These are phyloP conservation scores for Tyrannus savana DNA, from an alignment of 2,113 vertebrate genomes.

Conservation along the genomic window DNA sequence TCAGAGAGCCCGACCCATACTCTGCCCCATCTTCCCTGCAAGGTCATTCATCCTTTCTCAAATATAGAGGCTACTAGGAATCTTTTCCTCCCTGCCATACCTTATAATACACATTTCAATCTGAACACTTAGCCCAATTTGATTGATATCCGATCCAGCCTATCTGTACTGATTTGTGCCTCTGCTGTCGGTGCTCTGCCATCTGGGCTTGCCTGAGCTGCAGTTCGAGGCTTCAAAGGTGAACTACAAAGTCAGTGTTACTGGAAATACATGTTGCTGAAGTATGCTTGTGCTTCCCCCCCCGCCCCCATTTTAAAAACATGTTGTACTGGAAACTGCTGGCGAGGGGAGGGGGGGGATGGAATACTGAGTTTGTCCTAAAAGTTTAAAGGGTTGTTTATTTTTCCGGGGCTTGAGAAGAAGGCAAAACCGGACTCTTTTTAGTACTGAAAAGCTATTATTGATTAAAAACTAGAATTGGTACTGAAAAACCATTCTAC, in stretches of 20 bases:
- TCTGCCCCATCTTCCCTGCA: neutral
- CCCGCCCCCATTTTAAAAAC: neutral
- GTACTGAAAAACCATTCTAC: neutral
- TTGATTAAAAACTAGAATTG: neutral
- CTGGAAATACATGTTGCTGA: neutral
- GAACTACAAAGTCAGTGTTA: neutral
- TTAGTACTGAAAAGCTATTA: neutral
- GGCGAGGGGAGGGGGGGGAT: accelerated
- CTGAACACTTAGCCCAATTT: neutral
- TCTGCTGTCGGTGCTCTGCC: neutral
- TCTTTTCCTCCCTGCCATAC: neutral
- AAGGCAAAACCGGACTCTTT: neutral
- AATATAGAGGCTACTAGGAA: neutral
- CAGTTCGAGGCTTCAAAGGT: neutral
- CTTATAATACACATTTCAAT: neutral
- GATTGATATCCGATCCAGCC: neutral
- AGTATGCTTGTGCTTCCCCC: neutral
- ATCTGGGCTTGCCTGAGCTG: neutral
- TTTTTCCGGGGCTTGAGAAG: neutral
- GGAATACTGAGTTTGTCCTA: neutral
- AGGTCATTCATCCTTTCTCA: neutral
- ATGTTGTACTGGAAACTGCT: neutral
- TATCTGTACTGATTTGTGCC: neutral
- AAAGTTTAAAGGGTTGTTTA: neutral
- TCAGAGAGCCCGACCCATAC: neutral